These are phyloP conservation scores for Pantala flavescens DNA, from an alignment of 1,140 invertebrate species.

Conservation along the genomic window DNA sequence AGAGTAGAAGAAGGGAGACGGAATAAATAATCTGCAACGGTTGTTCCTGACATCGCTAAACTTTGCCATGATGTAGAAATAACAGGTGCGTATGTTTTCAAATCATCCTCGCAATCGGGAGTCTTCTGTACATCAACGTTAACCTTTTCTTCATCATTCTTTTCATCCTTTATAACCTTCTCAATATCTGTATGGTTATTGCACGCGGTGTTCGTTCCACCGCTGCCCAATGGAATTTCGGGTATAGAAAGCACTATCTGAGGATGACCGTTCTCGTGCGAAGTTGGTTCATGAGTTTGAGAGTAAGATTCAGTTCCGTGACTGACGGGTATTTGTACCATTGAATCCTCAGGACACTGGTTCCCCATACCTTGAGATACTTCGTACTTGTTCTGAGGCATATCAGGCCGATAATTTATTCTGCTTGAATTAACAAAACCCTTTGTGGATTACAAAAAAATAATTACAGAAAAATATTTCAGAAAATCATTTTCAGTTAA, in stretches of 20 bases:
- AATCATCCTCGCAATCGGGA: neutral
- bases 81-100: neutral
- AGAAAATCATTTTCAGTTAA: too few species aligned
- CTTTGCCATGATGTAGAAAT: neutral
- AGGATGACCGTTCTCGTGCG: neutral
- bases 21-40: conserved; percentile 37
- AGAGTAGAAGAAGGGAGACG: conserved; percentile 35
- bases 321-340: neutral
- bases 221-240: neutral
- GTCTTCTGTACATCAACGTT: too few species aligned
- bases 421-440: neutral
- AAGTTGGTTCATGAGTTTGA: neutral
- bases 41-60: neutral
- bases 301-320: neutral
- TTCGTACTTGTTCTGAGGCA: neutral
- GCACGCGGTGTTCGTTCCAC: neutral
- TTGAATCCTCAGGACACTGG: neutral
- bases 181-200: neutral
- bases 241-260: neutral
- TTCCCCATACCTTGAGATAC: neutral
- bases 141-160: neutral
- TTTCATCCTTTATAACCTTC: neutral
- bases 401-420: neutral
- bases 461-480: too few species aligned
- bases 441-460: too few species aligned